Base-by-base conservation (phyloP, 2,888 invertebrate genomes). In the Hyposoter dolosus region DNA sequence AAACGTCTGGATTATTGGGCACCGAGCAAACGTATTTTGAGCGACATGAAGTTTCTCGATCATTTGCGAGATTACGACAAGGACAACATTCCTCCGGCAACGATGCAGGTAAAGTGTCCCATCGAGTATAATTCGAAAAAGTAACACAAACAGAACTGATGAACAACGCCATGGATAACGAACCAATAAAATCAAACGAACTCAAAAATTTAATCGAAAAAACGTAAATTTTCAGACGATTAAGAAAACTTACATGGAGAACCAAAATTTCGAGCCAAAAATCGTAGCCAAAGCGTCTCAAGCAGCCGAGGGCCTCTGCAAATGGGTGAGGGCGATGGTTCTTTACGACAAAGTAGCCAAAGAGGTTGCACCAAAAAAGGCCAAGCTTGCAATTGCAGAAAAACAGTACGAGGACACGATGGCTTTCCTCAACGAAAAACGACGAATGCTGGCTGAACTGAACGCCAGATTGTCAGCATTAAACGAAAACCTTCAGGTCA, bases 231-330 rank as follows among this genome's bases (percentile, higher is more conserved):
- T 40, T 40, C 53, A 92, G 89, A 88, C 86, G 15, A 92, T 93
- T 7, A 89, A 93, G 78, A 90, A 89, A 28, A 90, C 89, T 4
- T 93, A 92, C 80, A 74, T 93, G 65, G 89, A 96, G 0, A 95
- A 98, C 92, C 96, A 96, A 91, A 96, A 97, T 90, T 98, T 98
- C 93, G 97, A 97, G 89, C 98, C 98, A 1, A 95, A 95, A 84
- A 95, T 97, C 80, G 97, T 98, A 79, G 97, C 97, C 17, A 98
- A 98, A 94, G 98, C 98, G 0, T 99, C 99, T 0, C 97, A 98
- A 88, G 99, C 99, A 3, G 99, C 99, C 32, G 98, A 99, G 95
- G 99, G 98, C 76, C 95, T 98, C 60, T 98, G 98, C 93, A 97
- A 97, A 93, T 98, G 98, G 98, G 97, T 98, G 75, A 96, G 97